phyloP scores from a whole-genome alignment of 2,113 vertebrate genomes.

The Picathartes gymnocephalus region DNA sequence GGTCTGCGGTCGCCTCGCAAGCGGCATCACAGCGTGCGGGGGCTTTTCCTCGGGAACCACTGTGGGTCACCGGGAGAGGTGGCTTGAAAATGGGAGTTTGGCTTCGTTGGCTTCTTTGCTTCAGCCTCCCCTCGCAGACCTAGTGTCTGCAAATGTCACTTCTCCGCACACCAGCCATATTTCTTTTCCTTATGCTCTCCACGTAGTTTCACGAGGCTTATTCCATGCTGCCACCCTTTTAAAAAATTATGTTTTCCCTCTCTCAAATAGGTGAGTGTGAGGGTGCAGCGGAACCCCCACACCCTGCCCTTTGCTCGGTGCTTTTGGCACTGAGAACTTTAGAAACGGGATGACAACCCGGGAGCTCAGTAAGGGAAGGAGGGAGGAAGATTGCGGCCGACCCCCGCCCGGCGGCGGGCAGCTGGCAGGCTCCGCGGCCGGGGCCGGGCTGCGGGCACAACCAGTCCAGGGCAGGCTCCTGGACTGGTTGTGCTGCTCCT shows the following conservation, averaged over 20 bases:
- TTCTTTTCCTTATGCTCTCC: background rate
- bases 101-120: background rate
- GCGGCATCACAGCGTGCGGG: background rate
- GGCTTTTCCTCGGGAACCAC: background rate
- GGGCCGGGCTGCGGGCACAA: background rate
- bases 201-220: background rate
- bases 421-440: background rate
- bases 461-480: too few relatives aligned
- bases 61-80: background rate
- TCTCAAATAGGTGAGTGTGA: background rate
- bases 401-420: background rate
- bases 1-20: background rate
- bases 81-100: background rate
- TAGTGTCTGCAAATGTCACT: background rate
- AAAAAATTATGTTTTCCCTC: background rate
- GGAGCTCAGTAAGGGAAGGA: background rate
- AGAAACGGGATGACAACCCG: background rate
- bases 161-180: background rate
- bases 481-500: background rate
- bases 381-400: background rate
- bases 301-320: background rate
- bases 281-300: background rate
- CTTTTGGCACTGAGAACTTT: background rate
- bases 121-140: background rate
- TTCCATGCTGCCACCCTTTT: background rate